These are phyloP conservation scores for Plusia festucae DNA, from an alignment of 2,888 invertebrate species.

Conservation along the genomic window DNA sequence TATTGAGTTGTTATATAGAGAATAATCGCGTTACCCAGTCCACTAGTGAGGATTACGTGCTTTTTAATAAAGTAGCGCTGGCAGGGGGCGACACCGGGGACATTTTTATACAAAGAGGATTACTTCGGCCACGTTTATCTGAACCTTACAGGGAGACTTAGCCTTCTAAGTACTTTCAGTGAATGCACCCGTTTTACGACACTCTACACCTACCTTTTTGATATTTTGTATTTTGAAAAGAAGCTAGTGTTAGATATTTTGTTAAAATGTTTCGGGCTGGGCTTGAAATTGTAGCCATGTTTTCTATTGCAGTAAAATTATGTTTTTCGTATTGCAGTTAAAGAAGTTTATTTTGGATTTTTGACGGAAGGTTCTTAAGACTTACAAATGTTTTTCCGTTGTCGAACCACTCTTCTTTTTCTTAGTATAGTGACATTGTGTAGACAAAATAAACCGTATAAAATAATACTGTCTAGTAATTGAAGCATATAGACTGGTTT, in stretches of 20 bases:
- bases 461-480: neutral
- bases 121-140: constrained; percentile 87
- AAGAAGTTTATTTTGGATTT: neutral
- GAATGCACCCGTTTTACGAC: constrained; percentile 79
- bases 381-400: neutral
- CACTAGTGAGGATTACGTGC: constrained; percentile 87
- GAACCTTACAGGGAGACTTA: constrained; percentile 87
- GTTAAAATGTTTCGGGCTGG: neutral
- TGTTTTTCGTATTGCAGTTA: neutral
- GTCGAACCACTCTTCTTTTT: too few species aligned
- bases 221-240: constrained; percentile 19
- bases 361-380: neutral
- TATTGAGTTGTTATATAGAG: constrained; percentile 86
- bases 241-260: neutral
- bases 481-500: neutral
- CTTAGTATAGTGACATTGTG: too few species aligned
- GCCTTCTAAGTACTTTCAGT: constrained; percentile 83
- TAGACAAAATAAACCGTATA: too few species aligned
- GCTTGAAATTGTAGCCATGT: neutral
- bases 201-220: constrained; percentile 21
- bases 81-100: constrained; percentile 84
- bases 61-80: constrained; percentile 87
- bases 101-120: constrained; percentile 89
- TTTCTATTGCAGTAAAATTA: neutral
- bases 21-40: constrained; percentile 88